Base-by-base conservation (phyloP, 2,888 invertebrate genomes). In the Saturnia japonica region DNA sequence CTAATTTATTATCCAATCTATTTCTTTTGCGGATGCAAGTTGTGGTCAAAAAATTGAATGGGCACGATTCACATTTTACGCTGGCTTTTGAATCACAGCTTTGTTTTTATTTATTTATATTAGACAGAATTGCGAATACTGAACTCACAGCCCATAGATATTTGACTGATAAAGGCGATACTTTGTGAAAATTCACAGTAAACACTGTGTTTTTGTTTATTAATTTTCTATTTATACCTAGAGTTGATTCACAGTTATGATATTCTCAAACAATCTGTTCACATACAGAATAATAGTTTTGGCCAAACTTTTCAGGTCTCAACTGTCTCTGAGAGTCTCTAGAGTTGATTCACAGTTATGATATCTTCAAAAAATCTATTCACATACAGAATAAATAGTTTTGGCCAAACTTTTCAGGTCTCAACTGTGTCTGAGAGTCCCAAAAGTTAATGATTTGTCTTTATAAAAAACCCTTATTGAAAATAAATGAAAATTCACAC, bases 401-500 rank as follows among this genome's bases (percentile, higher is more conserved):
- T 47, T 16, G 47, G 1, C 47, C 47, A 16, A 47, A 19, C 1
- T 4, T 47, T 19, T 19, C 19, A 47, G 16, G 1, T 47, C 3
- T n/a, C n/a, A n/a, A n/a, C n/a, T n/a, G n/a, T n/a, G n/a, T n/a
- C n/a, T n/a, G n/a, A n/a, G n/a, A n/a, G n/a, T n/a, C n/a, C n/a
- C 19, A 19, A 7, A 7, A 47, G 7, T 47, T 16, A 6, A 47
- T 1, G n/a, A n/a, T n/a, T n/a, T n/a, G n/a, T n/a, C n/a, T n/a
- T n/a, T n/a, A n/a, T n/a, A n/a, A n/a, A n/a, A n/a, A n/a, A n/a
- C n/a, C n/a, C n/a, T n/a, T n/a, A n/a, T n/a, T n/a, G n/a, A n/a
- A 42, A 47, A 64, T 54, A 68, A 74, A 78, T 79, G 72, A 73
- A 74, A 75, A 77, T 68, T 72, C 70, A 43, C 40, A 1, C 69